Base-by-base conservation (phyloP, 2,113 vertebrate genomes). In the Scomber colias region DNA sequence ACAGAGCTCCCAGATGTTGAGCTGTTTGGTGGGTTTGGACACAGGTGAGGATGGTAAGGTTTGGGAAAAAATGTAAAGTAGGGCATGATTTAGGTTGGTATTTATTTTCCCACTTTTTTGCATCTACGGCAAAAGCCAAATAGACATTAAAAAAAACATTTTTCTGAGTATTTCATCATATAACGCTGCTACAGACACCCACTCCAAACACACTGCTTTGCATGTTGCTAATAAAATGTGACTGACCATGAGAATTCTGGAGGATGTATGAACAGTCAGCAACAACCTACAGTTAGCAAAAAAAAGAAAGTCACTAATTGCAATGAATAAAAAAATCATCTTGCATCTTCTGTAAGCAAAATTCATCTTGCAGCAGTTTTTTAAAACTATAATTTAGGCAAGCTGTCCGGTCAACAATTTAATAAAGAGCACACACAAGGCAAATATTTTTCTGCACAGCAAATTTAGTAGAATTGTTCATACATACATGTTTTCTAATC, bases 261-360 rank as follows among this genome's bases (percentile, higher is more conserved):
- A 49, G 56, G 46, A 61, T 45, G 62, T 48, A 48, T 40, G 13
- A 68, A 74, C 30, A 77, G 66, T 75, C 71, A 79, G 73, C 77
- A 71, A 27, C 54, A 77, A 70, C 54, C 64, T 61, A 63, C 74
- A 74, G 65, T 73, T 69, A 66, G 80, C 49, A 62, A 56, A 75
- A 49, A 46, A 79, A 35, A 35, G 9, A 35, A 5, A 63, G 56
- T 67, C 55, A 60, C 67, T 73, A 77, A 83, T 74, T 63, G 57
- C 57, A 64, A 13, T 57, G 74, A 55, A 49, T 44, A 68, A 9
- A 56, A 46, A 65, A 73, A 87, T 17, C 16, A 65, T 11, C 6
- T 27, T 40, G 54, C 40, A 75, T 80, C 48, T 69, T 83, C 40
- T 61, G 68, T 66, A 50, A 66, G 82, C 67, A 76, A 59, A 82